Evolutionary conservation across 1,140 invertebrate species (phyloP), one percentile per base, ranked within the genome.

Genomic region (Drosophila bifasciata): DNA sequence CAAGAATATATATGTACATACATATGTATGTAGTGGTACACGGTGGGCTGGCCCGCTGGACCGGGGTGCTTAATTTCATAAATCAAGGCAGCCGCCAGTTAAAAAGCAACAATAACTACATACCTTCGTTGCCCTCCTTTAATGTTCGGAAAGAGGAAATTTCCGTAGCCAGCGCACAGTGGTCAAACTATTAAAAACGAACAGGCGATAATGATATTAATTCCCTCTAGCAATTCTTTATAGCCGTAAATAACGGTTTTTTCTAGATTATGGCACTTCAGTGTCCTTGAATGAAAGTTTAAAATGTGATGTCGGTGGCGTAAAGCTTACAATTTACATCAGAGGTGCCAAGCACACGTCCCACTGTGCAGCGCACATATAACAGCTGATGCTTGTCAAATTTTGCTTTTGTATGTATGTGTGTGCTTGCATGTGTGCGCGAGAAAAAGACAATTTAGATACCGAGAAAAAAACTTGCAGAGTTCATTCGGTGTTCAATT

Each of bases 341-440:
- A 36, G 32, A 13, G 32, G 11, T 36, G 11, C 3, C 11, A 36
- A 36, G 32, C 32, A 36, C 8, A 9, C 32, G 16, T 15, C 11
- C 70, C 70, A 74, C 60, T 41, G 70, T 74, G 19, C 46, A n/a
- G 49, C 44, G 55, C 21, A 57, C 55, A 59, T 62, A 85, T 57
- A 86, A 86, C 81, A 86, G 81, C 81, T 86, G 83, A 86, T 81
- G 64, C 55, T 74, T 69, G 68, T 86, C 83, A 81, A 81, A 85
- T 67, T 62, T 58, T 52, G 43, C 11, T 39, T 43, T 28, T 32
- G 21, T 23, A 17, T 48, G 39, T 59, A 48, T 43, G 52, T 40
- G 48, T 40, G 45, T 25, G 19, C 61, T 28, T 60, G 58, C 16
- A 23, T 46, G 67, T 66, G 55, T 64, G 41, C 32, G 43, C 13